Evolutionary conservation across 2,888 invertebrate species (phyloP), one percentile per base, ranked within the genome.

Genomic region (Lasiommata megera): DNA sequence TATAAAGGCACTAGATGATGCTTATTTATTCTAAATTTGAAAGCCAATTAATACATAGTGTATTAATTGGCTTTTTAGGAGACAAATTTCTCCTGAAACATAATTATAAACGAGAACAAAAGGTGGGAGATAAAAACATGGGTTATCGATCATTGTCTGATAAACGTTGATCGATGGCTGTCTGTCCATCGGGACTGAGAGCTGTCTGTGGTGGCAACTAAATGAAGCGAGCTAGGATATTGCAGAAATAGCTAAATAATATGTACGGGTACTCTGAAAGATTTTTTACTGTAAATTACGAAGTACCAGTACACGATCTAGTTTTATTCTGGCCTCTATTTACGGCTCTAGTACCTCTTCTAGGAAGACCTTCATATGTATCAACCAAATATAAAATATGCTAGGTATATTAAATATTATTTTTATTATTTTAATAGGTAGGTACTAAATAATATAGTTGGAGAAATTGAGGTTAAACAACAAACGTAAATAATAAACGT

Each of bases 81-180:
- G 0, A n/a, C n/a, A 36, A 48, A n/a, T 36, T 17, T 34, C 12
- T 36, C 18, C 18, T 36, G 36, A 48, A 34, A 48, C 17, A 12
- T n/a, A n/a, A n/a, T 23, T 23, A 23, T 34, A 23, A 48, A 48
- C 9, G 18, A 14, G n/a, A n/a, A n/a, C n/a, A 18, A 34, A 36
- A 12, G 34, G 18, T 36, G 34, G 36, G 18, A 48, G 18, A 18
- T 36, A 36, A 17, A 36, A 23, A 36, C 44, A 1, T 36, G 48
- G 18, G 12, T 12, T 36, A 48, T 36, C 48, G 18, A 36, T 48
- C 48, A 48, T 48, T 48, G 48, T 48, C 48, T 18, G 48, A 5
- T 48, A 7, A 34, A 36, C 48, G 36, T 48, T 48, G 48, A 48
- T 48, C 14, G 36, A 48, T 48, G 48, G 48, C 7, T 34, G 34